Base-by-base conservation (phyloP, 2,113 vertebrate species). In the Diphyllodes magnificus region DNA sequence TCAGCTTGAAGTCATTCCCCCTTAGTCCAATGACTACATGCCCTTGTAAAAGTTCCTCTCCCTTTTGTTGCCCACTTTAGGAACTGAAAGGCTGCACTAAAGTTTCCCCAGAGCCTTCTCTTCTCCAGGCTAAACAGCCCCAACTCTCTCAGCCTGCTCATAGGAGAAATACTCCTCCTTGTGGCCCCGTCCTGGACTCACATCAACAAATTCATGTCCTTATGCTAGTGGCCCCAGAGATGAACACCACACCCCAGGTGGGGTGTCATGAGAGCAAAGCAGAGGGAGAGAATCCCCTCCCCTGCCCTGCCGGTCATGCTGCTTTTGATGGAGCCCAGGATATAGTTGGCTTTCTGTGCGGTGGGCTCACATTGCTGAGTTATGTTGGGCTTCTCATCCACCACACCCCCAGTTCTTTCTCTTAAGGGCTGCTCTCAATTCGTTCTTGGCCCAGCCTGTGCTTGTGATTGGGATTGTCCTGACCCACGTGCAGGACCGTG, bases 281-380 rank as follows among this genome's bases (percentile, higher is more conserved):
- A 50, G 61, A 50, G 13, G 8, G 16, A 18, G 9, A 61, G 47
- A 45, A n/a, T 39, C n/a, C 19, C n/a, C 13, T 69, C 3, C 7
- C 47, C 53, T 2, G 0, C 13, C n/a, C 25, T 71, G 30, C 30
- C 63, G 40, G 13, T 35, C 16, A 8, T 0, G 0, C 49, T 79
- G 31, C 40, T 79, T 61, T n/a, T 27, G 53, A 15, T 56, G 11
- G 8, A 70, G 13, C n/a, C 40, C 40, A 25, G 23, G 24, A 21
- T 45, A 17, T 16, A 39, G 40, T 8, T 63, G 20, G 30, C 16
- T 71, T 70, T 70, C 56, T 79, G 40, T n/a, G 24, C 40, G 40
- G 30, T 63, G n/a, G 9, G 13, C 6, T 45, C 49, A 64, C 17
- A 22, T 63, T 40, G n/a, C 30, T 47, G 40, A 7, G 20, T 79